phyloP scores from a whole-genome alignment of 2,113 vertebrate species.

The Oceanodroma tethys region DNA sequence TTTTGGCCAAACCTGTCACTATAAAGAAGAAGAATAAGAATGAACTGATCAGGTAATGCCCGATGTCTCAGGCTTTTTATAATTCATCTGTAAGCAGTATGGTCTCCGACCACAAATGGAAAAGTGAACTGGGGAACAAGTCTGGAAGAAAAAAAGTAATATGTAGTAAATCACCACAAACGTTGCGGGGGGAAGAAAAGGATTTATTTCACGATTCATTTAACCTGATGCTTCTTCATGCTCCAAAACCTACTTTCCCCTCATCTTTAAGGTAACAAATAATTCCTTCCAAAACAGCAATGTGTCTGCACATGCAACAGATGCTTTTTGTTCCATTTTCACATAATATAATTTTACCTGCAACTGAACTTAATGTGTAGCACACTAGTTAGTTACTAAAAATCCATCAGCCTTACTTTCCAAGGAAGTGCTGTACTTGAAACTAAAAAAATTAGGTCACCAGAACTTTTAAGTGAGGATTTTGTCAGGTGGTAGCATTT shows the following conservation, averaged over 20 bases:
- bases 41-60: not conserved
- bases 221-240: not conserved
- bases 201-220: not conserved
- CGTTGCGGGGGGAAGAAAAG: accelerated
- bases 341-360: not conserved
- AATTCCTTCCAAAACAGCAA: not conserved
- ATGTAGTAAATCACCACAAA: not conserved
- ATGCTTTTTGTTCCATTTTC: not conserved
- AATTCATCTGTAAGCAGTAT: not conserved
- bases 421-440: not conserved
- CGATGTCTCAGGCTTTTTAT: accelerated
- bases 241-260: not conserved
- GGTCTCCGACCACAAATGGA: accelerated
- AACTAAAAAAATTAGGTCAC: not conserved
- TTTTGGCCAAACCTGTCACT: not conserved
- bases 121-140: not conserved
- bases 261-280: not conserved
- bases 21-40: not conserved
- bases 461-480: not conserved
- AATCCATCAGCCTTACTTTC: not conserved
- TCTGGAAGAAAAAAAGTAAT: not conserved
- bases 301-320: accelerated
- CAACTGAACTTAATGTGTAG: not conserved
- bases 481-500: not conserved
- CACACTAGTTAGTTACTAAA: not conserved